phyloP scores from a whole-genome alignment of 2,113 vertebrate species.

The Nycticebus coucang region DNA sequence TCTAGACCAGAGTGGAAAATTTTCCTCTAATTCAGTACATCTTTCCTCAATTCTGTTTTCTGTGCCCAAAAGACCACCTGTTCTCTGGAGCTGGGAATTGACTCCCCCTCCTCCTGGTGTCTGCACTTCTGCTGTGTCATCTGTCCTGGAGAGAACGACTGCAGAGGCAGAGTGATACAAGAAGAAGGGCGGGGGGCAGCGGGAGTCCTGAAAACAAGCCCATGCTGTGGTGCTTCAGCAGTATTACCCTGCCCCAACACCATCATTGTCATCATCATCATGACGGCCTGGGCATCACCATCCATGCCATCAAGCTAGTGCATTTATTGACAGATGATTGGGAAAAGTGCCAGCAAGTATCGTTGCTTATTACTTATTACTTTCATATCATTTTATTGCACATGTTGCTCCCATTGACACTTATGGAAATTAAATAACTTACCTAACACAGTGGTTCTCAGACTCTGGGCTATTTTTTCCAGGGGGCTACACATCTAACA shows the following conservation, averaged over 20 bases:
- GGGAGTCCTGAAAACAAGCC: background rate
- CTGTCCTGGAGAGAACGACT: background rate
- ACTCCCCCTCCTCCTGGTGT: background rate
- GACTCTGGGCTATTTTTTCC: background rate
- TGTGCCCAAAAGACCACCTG: background rate
- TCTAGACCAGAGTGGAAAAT: background rate
- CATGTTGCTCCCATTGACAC: background rate
- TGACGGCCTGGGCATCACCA: background rate
- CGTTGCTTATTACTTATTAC: too few relatives aligned
- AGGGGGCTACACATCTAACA: background rate
- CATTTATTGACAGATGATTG: background rate
- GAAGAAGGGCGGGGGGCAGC: background rate
- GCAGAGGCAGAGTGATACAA: background rate
- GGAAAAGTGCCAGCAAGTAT: background rate
- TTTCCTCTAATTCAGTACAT: background rate
- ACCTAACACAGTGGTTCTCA: background rate
- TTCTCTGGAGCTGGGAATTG: background rate
- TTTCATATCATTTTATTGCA: background rate
- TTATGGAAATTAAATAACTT: background rate
- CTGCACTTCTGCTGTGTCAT: background rate
- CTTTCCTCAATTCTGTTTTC: background rate
- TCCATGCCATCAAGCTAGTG: background rate
- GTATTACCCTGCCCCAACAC: fast-evolving
- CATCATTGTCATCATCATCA: background rate
- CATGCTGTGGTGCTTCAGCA: background rate